A percentile compares a stretch with the other conserved stretches of the same genome.
phyloP scores from a whole-genome alignment of 2,797 vertebrate species.

The Buceros bicornis region DNA sequence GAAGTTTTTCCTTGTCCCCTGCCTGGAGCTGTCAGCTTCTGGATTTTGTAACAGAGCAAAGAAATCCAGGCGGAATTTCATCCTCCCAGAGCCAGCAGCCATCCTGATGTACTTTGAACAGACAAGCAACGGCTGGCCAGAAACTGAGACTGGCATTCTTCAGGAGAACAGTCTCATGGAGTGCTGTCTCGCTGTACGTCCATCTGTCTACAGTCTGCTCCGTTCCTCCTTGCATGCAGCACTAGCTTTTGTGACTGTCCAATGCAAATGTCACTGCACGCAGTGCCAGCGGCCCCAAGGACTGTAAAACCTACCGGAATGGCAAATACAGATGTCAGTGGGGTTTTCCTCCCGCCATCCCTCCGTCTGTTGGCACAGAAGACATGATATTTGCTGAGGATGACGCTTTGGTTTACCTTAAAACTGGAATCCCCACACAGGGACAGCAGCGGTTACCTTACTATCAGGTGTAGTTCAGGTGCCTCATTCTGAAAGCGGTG shows the following conservation, averaged over 20 bases:
- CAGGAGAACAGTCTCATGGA: background rate
- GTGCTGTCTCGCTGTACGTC: background rate
- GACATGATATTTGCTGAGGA: background rate
- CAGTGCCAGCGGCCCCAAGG: background rate
- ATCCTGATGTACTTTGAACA: background rate
- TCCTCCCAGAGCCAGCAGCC: background rate
- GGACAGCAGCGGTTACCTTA: background rate
- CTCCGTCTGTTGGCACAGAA: background rate
- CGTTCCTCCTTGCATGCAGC: background rate
- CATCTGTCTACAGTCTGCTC: background rate
- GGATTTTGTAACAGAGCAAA: background rate
- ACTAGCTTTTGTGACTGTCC: accelerated
- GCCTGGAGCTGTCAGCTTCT: background rate
- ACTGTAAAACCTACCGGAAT: background rate
- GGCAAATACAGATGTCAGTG: background rate
- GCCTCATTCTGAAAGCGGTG: background rate
- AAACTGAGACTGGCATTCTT: background rate
- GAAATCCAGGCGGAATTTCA: constrained; percentile 4
- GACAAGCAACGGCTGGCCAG: background rate
- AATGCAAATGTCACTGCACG: background rate
- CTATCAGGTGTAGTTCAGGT: background rate
- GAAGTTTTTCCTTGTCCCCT: constrained; percentile 6
- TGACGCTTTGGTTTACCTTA: background rate
- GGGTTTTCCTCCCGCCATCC: background rate
- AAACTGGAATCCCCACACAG: background rate